phyloP scores from a whole-genome alignment of 1,140 invertebrate species.

The Oreohelix idahoensis region DNA sequence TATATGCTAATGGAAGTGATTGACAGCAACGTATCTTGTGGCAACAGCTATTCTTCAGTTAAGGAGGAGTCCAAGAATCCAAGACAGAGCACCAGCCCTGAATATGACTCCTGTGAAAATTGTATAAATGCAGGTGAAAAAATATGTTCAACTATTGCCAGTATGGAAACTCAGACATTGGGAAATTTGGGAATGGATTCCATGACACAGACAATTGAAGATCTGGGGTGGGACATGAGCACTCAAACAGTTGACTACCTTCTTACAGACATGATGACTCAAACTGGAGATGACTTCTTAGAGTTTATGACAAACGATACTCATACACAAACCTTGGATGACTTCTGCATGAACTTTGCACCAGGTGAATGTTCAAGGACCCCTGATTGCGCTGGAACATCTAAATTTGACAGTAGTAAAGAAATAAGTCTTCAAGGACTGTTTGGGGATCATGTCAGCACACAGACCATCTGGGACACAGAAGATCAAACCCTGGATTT shows the following conservation, averaged over 20 bases:
- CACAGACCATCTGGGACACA: constrained; percentile 11
- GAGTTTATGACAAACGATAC: constrained; percentile 26
- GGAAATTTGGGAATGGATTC: constrained; percentile 13
- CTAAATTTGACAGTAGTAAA: background rate
- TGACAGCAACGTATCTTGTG: background rate
- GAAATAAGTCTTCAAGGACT: background rate
- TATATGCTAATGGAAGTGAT: constrained; percentile 19
- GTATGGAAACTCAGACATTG: constrained; percentile 24
- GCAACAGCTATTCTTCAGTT: background rate
- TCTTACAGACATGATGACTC: constrained; percentile 31
- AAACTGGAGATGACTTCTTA: constrained; percentile 31
- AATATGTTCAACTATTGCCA: background rate
- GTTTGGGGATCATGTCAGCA: constrained; percentile 17
- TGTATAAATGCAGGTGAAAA: background rate
- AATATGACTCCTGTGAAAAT: background rate
- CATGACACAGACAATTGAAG: constrained; percentile 29
- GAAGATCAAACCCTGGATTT: background rate
- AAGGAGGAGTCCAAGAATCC: background rate
- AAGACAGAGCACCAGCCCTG: background rate
- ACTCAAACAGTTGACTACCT: constrained; percentile 24
- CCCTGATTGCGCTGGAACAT: background rate
- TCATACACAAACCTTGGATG: constrained; percentile 28
- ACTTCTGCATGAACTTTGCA: background rate
- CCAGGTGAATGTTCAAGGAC: background rate
- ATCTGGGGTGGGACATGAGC: constrained; percentile 26